Evolutionary conservation across 53 echinoderm and acorn worm genomes (phyloP).

Genomic region (Arbacia lixula): DNA sequence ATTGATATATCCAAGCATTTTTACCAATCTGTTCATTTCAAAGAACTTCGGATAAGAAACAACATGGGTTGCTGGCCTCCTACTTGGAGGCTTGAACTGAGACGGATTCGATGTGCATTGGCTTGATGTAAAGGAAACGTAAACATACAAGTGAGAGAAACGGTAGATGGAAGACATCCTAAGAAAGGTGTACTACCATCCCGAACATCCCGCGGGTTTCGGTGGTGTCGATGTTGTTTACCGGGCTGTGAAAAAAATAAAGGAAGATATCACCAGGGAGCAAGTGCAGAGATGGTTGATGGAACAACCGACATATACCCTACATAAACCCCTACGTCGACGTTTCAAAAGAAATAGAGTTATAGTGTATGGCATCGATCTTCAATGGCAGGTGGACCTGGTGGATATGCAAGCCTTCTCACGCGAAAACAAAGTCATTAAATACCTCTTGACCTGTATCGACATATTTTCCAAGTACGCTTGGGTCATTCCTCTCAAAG

Average conservation of each 20-base stretch:
- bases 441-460: constrained; percentile 57
- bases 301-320: constrained; percentile 59
- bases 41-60: neutral
- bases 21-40: neutral
- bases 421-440: neutral
- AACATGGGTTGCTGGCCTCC: constrained; percentile 67
- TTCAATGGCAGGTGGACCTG: constrained; percentile 68
- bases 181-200: constrained; percentile 67
- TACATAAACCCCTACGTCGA: constrained; percentile 61
- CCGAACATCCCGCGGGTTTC: constrained; percentile 63
- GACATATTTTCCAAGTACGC: constrained; percentile 68
- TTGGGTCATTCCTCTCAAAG: constrained; percentile 58
- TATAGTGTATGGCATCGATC: constrained; percentile 59
- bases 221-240: constrained; percentile 54
- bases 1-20: neutral
- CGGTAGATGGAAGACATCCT: constrained; percentile 47
- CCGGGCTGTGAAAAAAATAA: constrained; percentile 1
- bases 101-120: constrained; percentile 36
- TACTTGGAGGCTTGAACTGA: neutral
- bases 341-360: constrained; percentile 56
- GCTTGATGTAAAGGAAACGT: constrained; percentile 66
- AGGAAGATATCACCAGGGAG: neutral
- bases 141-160: constrained; percentile 11
- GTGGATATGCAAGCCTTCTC: constrained; percentile 44
- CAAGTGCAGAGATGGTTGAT: constrained; percentile 57